A percentile compares a stretch with the other conserved stretches of the same genome.
These are phyloP conservation scores for Parus major DNA, from an alignment of 2,113 vertebrate genomes.

Conservation along the genomic window DNA sequence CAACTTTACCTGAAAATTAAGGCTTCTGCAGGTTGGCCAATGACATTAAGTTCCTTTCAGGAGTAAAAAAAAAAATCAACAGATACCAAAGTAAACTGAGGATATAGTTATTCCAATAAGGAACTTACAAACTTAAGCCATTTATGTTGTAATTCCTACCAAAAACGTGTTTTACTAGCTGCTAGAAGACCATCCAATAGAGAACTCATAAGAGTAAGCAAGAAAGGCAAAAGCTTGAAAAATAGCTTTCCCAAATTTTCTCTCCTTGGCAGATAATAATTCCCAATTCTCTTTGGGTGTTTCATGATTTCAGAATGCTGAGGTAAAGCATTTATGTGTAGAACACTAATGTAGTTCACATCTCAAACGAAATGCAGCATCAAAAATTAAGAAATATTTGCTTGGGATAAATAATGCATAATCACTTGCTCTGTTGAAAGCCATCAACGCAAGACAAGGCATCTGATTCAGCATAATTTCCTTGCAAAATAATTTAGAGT, in stretches of 20 bases:
- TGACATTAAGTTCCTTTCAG: not conserved
- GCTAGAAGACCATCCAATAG: not conserved
- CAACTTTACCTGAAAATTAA: not conserved
- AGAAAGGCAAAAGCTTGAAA: not conserved
- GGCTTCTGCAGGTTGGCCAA: not conserved
- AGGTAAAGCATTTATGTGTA: not conserved
- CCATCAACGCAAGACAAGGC: not conserved
- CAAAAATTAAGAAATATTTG: not conserved
- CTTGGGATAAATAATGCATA: not conserved
- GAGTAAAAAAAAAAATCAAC: not conserved
- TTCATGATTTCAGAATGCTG: not conserved
- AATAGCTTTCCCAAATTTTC: not conserved
- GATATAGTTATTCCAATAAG: not conserved
- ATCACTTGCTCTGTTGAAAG: not conserved
- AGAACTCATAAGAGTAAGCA: accelerated
- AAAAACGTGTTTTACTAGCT: not conserved
- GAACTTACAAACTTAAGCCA: not conserved
- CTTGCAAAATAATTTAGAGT: not conserved
- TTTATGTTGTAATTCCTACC: not conserved
- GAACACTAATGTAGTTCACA: not conserved
- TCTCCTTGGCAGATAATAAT: not conserved
- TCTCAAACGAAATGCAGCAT: not conserved
- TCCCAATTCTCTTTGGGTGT: not conserved
- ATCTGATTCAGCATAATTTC: not conserved
- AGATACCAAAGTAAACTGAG: not conserved